These are phyloP conservation scores for Notamacropus eugenii DNA, from an alignment of 2,797 vertebrate species.

Conservation along the genomic window DNA sequence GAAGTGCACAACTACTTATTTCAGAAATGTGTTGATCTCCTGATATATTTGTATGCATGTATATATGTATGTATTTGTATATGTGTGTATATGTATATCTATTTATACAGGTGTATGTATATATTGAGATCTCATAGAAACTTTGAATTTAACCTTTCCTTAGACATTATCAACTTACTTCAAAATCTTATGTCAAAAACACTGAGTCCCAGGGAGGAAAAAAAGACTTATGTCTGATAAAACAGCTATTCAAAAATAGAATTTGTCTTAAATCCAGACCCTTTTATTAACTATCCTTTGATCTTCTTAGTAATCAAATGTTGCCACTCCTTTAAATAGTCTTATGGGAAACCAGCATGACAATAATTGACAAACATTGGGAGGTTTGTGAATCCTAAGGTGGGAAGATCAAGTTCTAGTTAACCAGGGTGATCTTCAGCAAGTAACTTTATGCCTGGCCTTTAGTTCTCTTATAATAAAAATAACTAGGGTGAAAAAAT, in stretches of 20 bases:
- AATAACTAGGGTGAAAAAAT: background rate
- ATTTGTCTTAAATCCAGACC: background rate
- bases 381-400: background rate
- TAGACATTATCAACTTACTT: background rate
- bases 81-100: too few species aligned
- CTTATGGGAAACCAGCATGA: background rate
- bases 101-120: too few species aligned
- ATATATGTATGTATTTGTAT: too few species aligned
- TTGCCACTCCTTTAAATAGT: background rate
- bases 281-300: background rate
- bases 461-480: background rate
- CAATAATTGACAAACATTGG: background rate
- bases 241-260: too few species aligned
- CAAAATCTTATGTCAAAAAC: background rate
- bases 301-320: background rate
- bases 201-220: background rate
- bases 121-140: too few species aligned
- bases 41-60: too few species aligned
- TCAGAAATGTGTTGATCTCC: too few species aligned
- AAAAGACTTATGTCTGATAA: background rate
- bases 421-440: background rate
- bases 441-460: background rate
- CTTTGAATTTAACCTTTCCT: background rate
- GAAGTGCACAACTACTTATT: too few species aligned
- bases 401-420: background rate